Percentiles rank a stretch among this genome's conserved stretches.
Evolutionary conservation across 2,797 vertebrate genomes (phyloP).

Genomic region (Aselliscus stoliczkanus): DNA sequence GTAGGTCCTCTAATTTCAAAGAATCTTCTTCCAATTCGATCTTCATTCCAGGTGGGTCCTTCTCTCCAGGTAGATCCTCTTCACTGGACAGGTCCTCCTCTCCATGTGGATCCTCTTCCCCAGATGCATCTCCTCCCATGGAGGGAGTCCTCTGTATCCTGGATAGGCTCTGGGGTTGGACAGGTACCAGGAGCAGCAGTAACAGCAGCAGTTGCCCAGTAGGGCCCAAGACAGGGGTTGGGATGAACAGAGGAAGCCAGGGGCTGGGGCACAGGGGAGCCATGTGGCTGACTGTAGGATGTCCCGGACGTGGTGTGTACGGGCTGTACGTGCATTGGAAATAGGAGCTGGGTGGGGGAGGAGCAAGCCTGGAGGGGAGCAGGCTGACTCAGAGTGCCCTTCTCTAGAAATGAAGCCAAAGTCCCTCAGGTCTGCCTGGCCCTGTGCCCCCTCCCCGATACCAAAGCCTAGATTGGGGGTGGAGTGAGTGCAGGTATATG

Average conservation of each 20-base stretch:
- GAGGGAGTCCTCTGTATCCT: background rate
- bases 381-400: conserved; percentile 72
- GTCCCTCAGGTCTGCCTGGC: conserved; percentile 56
- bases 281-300: conserved; percentile 57
- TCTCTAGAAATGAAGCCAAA: conserved; percentile 72
- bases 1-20: conserved; percentile 46
- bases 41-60: background rate
- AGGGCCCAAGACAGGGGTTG: background rate
- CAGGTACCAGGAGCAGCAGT: conserved; percentile 35
- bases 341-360: conserved; percentile 65
- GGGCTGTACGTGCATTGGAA: conserved; percentile 71
- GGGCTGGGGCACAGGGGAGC: conserved; percentile 40
- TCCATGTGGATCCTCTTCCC: conserved; percentile 10
- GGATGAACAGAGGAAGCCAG: background rate
- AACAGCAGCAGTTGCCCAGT: conserved; percentile 40
- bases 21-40: background rate
- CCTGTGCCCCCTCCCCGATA: conserved; percentile 45
- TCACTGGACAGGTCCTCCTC: conserved; percentile 42
- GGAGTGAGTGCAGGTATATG: conserved; percentile 41
- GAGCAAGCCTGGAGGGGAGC: conserved; percentile 70
- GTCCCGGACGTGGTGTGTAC: conserved; percentile 61
- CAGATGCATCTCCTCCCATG: conserved; percentile 38
- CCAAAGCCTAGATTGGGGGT: conserved; percentile 15
- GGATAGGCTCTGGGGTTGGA: conserved; percentile 19
- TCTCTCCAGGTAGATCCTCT: background rate